phyloP scores from a whole-genome alignment of 2,113 vertebrate species.

The Bambusicola thoracicus region DNA sequence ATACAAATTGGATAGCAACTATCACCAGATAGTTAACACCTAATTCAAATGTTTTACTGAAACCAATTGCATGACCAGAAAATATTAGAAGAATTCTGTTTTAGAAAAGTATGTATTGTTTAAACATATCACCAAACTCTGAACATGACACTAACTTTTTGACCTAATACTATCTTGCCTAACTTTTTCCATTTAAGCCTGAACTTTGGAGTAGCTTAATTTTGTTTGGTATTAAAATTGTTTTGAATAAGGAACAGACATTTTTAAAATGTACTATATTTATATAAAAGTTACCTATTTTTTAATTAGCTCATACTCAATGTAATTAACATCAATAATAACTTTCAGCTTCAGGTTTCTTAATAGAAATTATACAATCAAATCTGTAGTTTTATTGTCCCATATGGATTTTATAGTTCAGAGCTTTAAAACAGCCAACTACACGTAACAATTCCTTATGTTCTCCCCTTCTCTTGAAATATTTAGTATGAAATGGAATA shows the following conservation, averaged over 20 bases:
- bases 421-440: background rate
- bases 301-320: background rate
- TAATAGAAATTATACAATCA: background rate
- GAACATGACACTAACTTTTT: constrained; percentile 78
- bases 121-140: constrained; percentile 88
- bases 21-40: constrained; percentile 58
- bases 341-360: background rate
- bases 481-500: background rate
- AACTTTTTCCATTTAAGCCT: constrained; percentile 24
- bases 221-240: constrained; percentile 23
- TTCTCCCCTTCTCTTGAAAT: background rate
- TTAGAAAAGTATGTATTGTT: constrained; percentile 83
- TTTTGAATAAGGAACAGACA: background rate
- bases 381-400: background rate
- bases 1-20: constrained; percentile 70
- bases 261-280: background rate
- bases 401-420: background rate
- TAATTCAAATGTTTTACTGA: constrained; percentile 62
- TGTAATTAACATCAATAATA: background rate
- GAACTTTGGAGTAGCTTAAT: background rate
- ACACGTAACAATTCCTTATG: background rate
- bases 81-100: constrained; percentile 82
- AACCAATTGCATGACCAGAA: constrained; percentile 73
- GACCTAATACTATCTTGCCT: background rate
- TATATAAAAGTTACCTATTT: background rate